Base-by-base conservation (phyloP, 2,113 vertebrate species). In the Amphiprion ocellaris region DNA sequence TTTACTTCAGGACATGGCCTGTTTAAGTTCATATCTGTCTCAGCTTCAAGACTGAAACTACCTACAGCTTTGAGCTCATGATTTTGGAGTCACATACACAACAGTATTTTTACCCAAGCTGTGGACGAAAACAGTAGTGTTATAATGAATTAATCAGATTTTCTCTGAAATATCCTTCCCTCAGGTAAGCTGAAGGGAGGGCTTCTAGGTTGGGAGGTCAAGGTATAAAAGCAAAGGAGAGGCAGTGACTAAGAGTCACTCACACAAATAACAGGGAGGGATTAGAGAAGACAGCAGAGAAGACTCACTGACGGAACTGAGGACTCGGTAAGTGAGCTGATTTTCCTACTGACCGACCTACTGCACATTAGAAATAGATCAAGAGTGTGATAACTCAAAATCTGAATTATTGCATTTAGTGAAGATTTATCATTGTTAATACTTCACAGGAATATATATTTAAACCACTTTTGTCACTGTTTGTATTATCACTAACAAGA, bases 111-210 rank as follows among this genome's bases (percentile, higher is more conserved):
- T 90, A 90, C 72, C 69, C 71, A 30, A 5, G 12, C 79, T 60
- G 76, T 55, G 67, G 54, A 70, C 79, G 47, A 81, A 87, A 92
- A 87, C 79, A 90, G 82, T 69, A 64, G 33, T 7, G 26, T 54
- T 82, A 69, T 90, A 92, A 94, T 90, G 63, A 88, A 89, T 83
- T 93, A 92, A 94, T 89, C 73, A 76, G 89, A 94, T 93, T 92
- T 82, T 49, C 63, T 75, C 58, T 15, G 79, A 89, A 89, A 88
- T 50, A 75, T 58, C 61, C 61, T 10, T 63, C 66, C 82, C 74
- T 81, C 58, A 53, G 39, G 16, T 91, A 91, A 90, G 77, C 84
- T 84, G 85, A 70, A 69, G 83, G 85, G 56, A 90, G 69, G 82
- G 83, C 47, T 79, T 28, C 30, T 52, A 71, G 76, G 86, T 69